Percentiles rank a stretch among this genome's conserved stretches.
Conservation (phyloP, 2,113 vertebrate genomes). For the Ifrita kowaldi region DNA sequence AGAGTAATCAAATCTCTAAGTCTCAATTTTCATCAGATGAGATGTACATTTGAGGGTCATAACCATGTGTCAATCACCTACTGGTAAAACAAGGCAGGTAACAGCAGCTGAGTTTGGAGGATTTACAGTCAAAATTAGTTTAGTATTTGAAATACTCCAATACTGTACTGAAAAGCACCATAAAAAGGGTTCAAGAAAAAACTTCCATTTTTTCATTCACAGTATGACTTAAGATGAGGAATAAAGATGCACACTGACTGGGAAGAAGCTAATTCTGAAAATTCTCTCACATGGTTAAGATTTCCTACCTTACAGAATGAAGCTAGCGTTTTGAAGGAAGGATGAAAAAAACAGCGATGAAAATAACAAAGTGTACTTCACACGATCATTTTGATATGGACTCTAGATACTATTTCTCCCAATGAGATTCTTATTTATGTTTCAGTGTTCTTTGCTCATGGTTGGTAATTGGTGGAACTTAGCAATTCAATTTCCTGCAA, state of each 20-base stretch:
- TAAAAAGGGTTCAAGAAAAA: background rate
- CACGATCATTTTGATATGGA: background rate
- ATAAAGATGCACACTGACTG: background rate
- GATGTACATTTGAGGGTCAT: background rate
- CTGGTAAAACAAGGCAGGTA: background rate
- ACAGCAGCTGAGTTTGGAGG: background rate
- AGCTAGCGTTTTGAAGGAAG: background rate
- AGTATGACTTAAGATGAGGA: background rate
- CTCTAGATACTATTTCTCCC: background rate
- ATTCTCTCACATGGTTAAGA: background rate
- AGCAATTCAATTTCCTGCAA: background rate
- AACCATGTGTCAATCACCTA: background rate
- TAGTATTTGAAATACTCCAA: background rate
- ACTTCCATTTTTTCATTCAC: background rate
- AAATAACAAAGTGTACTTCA: background rate
- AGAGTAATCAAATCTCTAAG: background rate
- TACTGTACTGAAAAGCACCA: background rate
- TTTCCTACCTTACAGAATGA: background rate
- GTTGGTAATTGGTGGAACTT: background rate
- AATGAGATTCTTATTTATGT: background rate
- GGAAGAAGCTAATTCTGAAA: background rate
- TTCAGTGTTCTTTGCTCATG: background rate
- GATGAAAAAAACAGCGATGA: background rate
- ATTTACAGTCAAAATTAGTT: background rate
- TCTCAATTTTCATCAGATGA: background rate